Percentiles rank a stretch among this genome's conserved stretches.
Evolutionary conservation across 2,113 vertebrate species (phyloP).

Genomic region (Pholis gunnellus): DNA sequence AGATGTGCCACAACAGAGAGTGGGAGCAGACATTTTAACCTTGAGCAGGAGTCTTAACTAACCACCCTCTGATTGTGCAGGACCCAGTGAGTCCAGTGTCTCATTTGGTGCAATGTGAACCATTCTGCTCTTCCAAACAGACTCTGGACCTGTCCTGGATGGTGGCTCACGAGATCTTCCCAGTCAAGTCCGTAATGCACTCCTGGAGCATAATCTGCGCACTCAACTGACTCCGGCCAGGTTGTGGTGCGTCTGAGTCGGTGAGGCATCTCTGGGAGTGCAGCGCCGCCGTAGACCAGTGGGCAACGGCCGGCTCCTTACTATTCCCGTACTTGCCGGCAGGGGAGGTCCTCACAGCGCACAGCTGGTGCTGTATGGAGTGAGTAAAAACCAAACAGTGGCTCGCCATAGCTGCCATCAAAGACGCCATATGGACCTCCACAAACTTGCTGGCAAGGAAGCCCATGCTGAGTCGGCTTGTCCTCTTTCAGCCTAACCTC

Average conservation of each 20-base stretch:
- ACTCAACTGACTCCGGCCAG: background rate
- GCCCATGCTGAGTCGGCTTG: background rate
- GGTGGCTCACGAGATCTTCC: background rate
- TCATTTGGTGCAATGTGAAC: conserved; percentile 29
- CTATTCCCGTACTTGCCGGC: background rate
- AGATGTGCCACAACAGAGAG: no score
- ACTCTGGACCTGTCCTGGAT: background rate
- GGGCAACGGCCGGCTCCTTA: background rate
- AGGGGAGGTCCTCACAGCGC: background rate
- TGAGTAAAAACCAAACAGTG: background rate
- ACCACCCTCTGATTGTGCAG: background rate
- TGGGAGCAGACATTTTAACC: background rate
- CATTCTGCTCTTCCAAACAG: background rate
- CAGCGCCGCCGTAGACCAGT: background rate
- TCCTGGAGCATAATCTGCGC: background rate
- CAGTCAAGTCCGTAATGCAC: background rate
- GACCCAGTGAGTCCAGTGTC: conserved; percentile 26
- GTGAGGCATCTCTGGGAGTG: background rate
- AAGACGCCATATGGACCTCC: background rate
- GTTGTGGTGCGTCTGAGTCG: background rate
- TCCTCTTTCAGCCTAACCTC: background rate
- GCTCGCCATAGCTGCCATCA: background rate
- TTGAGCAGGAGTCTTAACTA: conserved; percentile 27
- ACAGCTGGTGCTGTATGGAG: background rate
- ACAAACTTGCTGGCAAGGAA: background rate